Base-by-base conservation (phyloP, 2,113 vertebrate species). In the Pholis gunnellus region DNA sequence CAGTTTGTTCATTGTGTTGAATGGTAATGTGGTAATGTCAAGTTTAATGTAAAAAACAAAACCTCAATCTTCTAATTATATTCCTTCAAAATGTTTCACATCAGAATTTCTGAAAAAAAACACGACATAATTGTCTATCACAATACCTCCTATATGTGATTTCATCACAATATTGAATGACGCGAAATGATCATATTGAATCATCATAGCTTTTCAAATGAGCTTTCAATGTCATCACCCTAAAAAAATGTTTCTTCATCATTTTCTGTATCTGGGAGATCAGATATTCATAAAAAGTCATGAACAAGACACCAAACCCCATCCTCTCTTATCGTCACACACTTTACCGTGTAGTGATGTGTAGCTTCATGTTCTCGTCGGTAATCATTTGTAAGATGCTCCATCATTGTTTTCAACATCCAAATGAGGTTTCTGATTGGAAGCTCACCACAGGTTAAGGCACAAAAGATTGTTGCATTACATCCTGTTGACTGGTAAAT, bases 371-470 rank as follows among this genome's bases (percentile, higher is more conserved):
- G 63, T 74, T 76, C 38, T 66, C 11, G 36, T 77, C 17, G 57
- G 6, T 68, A 81, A 64, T 76, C 64, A 87, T 83, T 83, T 74
- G 27, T 82, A 59, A 40, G 40, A 64, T 22, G 75, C 27, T 69
- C 29, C 77, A 75, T 85, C 31, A 75, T 75, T 68, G 40, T 86
- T 84, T 75, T 78, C 63, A 42, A 70, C n/a, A 73, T 74, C n/a
- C 44, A 86, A 84, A 88, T 80, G 59, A 88, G 83, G 27, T 83
- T 86, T 81, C 38, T 90, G 71, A 86, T 84, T 88, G 61, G 64
- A 84, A 71, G 38, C 72, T 73, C 60, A 20, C 52, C 70, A 57
- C 68, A 79, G 86, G 66, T 79, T 70, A 70, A 31, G 65, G 59
- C 64, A 82, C 83, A 79, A 82, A 77, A 61, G 75, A 67, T 68